A percentile compares a stretch with the other conserved stretches of the same genome.
Conservation (phyloP, 2,113 vertebrate species). For the Myrmecophaga tridactyla region DNA sequence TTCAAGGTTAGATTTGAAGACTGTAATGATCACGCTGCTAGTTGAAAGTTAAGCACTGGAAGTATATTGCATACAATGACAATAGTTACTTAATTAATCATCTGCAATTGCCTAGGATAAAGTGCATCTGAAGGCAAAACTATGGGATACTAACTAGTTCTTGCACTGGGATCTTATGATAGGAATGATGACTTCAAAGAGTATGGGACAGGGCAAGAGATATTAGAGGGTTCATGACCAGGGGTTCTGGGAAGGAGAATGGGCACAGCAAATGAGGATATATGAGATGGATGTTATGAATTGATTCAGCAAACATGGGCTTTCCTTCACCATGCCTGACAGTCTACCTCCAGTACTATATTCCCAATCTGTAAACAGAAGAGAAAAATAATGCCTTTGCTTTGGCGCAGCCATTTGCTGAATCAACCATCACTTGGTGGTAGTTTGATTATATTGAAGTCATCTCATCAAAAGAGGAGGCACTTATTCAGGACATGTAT, state of each 20-base stretch:
- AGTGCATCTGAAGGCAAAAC: not conserved
- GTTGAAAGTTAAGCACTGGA: not conserved
- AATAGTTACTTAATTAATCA: not conserved
- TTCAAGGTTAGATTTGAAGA: not conserved
- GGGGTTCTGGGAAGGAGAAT: not conserved
- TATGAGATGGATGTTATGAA: not conserved
- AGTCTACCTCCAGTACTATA: not conserved
- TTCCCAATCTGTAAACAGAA: not conserved
- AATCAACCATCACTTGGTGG: not conserved
- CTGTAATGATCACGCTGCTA: not conserved
- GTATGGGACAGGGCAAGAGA: not conserved
- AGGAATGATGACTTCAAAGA: not conserved
- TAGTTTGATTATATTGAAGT: not conserved
- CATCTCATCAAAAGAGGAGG: not conserved
- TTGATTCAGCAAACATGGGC: not conserved
- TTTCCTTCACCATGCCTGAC: not conserved
- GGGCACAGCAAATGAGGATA: not conserved
- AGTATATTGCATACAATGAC: not conserved
- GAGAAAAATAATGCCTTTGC: not conserved
- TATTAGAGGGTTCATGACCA: not conserved
- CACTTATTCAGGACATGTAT: not conserved
- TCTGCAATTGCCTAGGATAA: not conserved
- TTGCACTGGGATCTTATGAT: not conserved
- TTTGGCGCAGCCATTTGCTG: not conserved
- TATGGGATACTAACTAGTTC: not conserved